These are phyloP conservation scores for Drosophila micromelanica DNA, from an alignment of 1,140 invertebrate genomes.

Conservation along the genomic window DNA sequence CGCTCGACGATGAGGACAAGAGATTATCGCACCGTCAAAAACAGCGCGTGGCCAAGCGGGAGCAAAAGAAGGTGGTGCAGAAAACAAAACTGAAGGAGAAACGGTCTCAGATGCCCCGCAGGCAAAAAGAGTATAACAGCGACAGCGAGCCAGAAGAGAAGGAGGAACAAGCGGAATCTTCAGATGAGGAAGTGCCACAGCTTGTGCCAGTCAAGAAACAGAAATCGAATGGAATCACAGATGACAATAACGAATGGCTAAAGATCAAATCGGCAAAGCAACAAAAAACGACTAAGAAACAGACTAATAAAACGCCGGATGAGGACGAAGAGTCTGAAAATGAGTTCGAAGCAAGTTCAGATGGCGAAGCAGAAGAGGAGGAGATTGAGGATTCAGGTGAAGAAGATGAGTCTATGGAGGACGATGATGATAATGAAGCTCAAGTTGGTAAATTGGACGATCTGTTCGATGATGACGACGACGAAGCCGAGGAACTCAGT, in stretches of 20 bases:
- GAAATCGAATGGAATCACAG: slow-evolving; percentile 86
- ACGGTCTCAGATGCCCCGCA: slow-evolving; percentile 44
- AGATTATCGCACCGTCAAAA: slow-evolving; percentile 89
- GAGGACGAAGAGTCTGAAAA: slow-evolving; percentile 42
- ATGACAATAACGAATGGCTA: slow-evolving; percentile 89
- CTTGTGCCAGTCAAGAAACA: slow-evolving; percentile 47
- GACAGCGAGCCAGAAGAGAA: slow-evolving; percentile 73
- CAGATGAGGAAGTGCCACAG: slow-evolving; percentile 56
- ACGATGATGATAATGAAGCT: slow-evolving; percentile 49
- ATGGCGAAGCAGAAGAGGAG: slow-evolving; percentile 45
- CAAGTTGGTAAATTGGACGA: slow-evolving; percentile 72
- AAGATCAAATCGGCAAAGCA: slow-evolving; percentile 87
- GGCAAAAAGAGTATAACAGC: slow-evolving; percentile 69
- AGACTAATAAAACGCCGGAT: slow-evolving; percentile 43
- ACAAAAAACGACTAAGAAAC: slow-evolving; percentile 55
- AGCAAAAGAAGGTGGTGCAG: slow-evolving; percentile 86
- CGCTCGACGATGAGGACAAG: slow-evolving; percentile 84
- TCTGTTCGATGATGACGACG: slow-evolving; percentile 69
- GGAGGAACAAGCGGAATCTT: slow-evolving; percentile 36
- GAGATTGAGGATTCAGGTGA: slow-evolving; percentile 63
- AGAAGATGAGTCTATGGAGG: slow-evolving; percentile 61
- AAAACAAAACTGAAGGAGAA: slow-evolving; percentile 85
- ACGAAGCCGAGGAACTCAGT: slow-evolving; percentile 34
- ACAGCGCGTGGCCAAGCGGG: slow-evolving; percentile 87
- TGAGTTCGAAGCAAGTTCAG: slow-evolving; percentile 42